Evolutionary conservation across 2,888 invertebrate species (phyloP).

Genomic region (Mesopsocus fuscifrons): DNA sequence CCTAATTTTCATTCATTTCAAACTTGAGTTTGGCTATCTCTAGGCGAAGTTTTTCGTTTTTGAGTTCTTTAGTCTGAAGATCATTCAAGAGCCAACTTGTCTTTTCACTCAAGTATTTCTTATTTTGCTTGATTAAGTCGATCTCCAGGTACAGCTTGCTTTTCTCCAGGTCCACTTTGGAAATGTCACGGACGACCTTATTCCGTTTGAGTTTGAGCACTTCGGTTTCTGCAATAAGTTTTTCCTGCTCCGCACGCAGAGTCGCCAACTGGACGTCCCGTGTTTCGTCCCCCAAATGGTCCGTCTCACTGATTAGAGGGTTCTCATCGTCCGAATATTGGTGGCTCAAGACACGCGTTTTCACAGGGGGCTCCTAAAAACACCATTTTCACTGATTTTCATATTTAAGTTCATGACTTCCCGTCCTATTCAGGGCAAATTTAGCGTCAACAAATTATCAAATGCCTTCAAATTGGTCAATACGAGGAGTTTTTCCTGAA

Average conservation of each 20-base stretch:
- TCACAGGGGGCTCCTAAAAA: not conserved
- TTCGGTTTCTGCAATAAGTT: conserved; percentile 7
- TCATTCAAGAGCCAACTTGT: not conserved
- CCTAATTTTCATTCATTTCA: conserved; percentile 7
- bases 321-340: too few species aligned
- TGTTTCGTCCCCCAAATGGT: too few species aligned
- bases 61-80: not conserved
- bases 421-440: too few species aligned
- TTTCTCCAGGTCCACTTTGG: conserved; percentile 5
- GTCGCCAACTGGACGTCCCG: not conserved
- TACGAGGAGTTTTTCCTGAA: too few species aligned
- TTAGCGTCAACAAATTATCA: too few species aligned
- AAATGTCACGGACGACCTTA: conserved; percentile 1
- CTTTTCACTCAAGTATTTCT: not conserved
- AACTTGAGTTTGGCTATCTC: conserved; percentile 7
- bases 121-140: conserved; percentile 2
- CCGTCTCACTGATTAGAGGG: too few species aligned
- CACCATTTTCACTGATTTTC: too few species aligned
- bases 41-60: conserved; percentile 2
- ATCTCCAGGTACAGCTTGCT: conserved; percentile 6
- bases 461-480: too few species aligned
- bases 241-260: conserved; percentile 3
- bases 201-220: conserved; percentile 5
- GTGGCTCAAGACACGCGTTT: too few species aligned
- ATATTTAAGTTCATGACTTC: too few species aligned